Base-by-base conservation (phyloP, 23 tunicate species). In the Clavelina lepadiformis region DNA sequence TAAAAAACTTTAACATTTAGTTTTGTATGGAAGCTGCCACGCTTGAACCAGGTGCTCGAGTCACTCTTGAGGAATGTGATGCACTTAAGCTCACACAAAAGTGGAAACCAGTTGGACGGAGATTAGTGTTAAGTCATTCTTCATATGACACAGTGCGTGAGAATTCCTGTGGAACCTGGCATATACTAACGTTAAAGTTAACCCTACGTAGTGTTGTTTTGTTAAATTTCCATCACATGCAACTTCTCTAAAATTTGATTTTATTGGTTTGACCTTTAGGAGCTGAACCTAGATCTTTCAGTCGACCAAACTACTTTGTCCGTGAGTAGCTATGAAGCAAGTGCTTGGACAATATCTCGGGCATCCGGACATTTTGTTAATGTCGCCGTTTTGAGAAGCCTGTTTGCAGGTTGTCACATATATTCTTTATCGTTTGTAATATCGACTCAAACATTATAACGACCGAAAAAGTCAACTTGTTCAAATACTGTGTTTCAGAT, bases 201-300 rank as follows among this genome's bases (percentile, higher is more conserved):
- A n/a, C n/a, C n/a, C n/a, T n/a, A n/a, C n/a, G n/a, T n/a, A n/a
- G n/a, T n/a, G n/a, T n/a, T n/a, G n/a, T n/a, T n/a, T n/a, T n/a
- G n/a, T n/a, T n/a, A n/a, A n/a, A n/a, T n/a, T n/a, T n/a, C n/a
- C n/a, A n/a, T n/a, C n/a, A n/a, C n/a, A n/a, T n/a, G n/a, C n/a
- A n/a, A n/a, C n/a, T n/a, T n/a, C n/a, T n/a, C n/a, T n/a, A n/a
- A n/a, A n/a, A n/a, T n/a, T n/a, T n/a, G n/a, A n/a, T n/a, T n/a
- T n/a, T n/a, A n/a, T n/a, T n/a, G n/a, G n/a, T n/a, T n/a, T n/a
- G n/a, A n/a, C n/a, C n/a, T n/a, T 15, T 4, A 86, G 95, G 80
- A 76, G 29, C 29, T 77, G 22, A 80, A 77, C 26, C 52, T 86
- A 49, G 95, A 78, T 45, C 35, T 72, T 27, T 75, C 74, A 11